Percentiles rank a stretch among this genome's conserved stretches.
These are phyloP conservation scores for Eumeta japonica DNA, from an alignment of 1,140 invertebrate genomes.

Conservation along the genomic window DNA sequence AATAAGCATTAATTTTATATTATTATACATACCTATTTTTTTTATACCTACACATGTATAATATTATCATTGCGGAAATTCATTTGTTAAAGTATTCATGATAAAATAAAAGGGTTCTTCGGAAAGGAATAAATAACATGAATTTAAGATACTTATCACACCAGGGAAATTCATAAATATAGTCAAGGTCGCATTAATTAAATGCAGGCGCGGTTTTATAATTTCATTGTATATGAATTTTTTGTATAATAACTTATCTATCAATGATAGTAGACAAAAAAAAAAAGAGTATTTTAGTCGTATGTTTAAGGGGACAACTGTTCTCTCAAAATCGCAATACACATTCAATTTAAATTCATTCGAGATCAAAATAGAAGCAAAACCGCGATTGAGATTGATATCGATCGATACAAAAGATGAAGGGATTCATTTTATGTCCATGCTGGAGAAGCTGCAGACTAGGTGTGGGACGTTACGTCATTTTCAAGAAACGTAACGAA, in stretches of 20 bases:
- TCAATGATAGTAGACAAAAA: too few relatives aligned
- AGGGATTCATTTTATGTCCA: too few relatives aligned
- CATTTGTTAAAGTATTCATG: neutral
- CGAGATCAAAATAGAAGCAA: too few relatives aligned
- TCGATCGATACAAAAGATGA: too few relatives aligned
- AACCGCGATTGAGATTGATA: too few relatives aligned
- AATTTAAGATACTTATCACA: neutral
- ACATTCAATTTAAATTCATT: too few relatives aligned
- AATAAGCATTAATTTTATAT: neutral
- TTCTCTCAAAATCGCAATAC: neutral
- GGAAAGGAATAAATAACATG: too few relatives aligned
- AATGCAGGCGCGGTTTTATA: neutral
- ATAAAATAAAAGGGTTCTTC: neutral
- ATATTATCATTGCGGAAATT: too few relatives aligned
- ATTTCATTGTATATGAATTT: neutral
- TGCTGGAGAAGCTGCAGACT: too few relatives aligned
- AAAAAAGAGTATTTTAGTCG: neutral
- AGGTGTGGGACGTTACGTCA: too few relatives aligned
- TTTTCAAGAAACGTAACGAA: too few relatives aligned
- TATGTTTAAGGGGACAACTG: neutral
- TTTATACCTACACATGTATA: neutral
- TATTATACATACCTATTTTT: neutral
- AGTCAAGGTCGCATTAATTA: neutral
- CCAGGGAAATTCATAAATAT: neutral
- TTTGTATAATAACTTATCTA: neutral